A percentile compares a stretch with the other conserved stretches of the same genome.
Conservation (phyloP, 2,797 vertebrate genomes). For the Pseudomugil tenellus region DNA sequence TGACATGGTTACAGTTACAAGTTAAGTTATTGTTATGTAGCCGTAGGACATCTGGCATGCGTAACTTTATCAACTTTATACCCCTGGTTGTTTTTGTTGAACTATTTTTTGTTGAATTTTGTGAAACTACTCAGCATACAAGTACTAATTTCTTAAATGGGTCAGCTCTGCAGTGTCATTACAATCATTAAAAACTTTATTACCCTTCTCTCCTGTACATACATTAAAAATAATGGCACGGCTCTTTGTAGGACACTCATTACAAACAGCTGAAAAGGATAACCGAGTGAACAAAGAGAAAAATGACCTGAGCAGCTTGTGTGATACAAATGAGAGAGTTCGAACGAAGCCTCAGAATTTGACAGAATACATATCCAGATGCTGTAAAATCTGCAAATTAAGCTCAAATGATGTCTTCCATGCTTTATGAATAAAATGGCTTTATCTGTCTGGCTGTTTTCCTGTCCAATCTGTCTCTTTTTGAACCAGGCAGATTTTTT, state of each 20-base stretch:
- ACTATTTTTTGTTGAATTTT: conserved; percentile 1
- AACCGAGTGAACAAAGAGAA: neutral
- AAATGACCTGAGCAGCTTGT: neutral
- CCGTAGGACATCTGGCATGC: neutral
- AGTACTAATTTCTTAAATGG: neutral
- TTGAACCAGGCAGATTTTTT: neutral
- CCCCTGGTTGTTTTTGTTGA: conserved; percentile 1
- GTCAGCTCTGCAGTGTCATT: neutral
- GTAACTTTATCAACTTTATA: neutral
- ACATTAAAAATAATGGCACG: neutral
- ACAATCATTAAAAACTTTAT: conserved; percentile 16
- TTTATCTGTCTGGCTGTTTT: no score
- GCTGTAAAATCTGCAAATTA: no score
- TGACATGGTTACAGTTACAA: neutral
- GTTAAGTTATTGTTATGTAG: neutral
- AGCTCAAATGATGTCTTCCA: no score
- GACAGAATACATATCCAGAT: no score
- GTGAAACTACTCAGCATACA: neutral
- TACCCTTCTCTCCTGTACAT: neutral
- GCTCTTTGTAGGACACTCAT: neutral
- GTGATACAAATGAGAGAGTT: neutral
- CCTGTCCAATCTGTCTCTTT: no score
- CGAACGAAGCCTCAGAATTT: no score
- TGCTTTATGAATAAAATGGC: no score
- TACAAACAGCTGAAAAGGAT: conserved; percentile 4